Percentiles rank a stretch among this genome's conserved stretches.
These are phyloP conservation scores for Cephus nigrinus DNA, from an alignment of 2,888 invertebrate species.

Conservation along the genomic window DNA sequence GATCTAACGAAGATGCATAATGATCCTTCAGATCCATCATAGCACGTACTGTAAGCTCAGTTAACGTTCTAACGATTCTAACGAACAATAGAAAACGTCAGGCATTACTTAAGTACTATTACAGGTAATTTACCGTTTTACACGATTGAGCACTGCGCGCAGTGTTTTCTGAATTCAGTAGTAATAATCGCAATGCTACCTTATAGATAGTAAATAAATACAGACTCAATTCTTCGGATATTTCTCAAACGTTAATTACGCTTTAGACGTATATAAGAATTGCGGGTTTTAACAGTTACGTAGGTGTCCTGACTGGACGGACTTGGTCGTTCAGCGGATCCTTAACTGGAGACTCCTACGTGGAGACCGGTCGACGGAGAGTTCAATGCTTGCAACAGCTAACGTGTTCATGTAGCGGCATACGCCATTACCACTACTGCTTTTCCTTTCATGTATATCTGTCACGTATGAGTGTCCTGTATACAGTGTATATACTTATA, in stretches of 20 bases:
- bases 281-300: slow-evolving; percentile 28
- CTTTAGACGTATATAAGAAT: neutral
- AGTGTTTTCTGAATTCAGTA: neutral
- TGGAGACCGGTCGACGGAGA: slow-evolving; percentile 33
- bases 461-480: neutral
- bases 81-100: neutral
- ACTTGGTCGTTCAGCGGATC: slow-evolving; percentile 32
- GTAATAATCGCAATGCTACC: neutral
- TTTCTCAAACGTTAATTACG: slow-evolving; percentile 1
- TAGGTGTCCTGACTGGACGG: slow-evolving; percentile 24
- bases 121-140: slow-evolving; percentile 48
- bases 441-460: neutral
- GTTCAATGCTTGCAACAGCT: slow-evolving; percentile 61
- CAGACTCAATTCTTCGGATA: neutral
- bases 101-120: neutral
- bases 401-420: slow-evolving; percentile 13
- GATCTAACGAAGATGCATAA: neutral
- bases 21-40: neutral
- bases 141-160: slow-evolving; percentile 11
- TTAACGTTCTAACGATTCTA: neutral
- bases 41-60: neutral
- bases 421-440: slow-evolving; percentile 4
- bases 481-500: neutral
- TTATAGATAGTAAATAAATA: neutral
- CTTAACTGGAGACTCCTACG: slow-evolving; percentile 46